These are phyloP conservation scores for Dolichomitus sp. DNA, from an alignment of 2,888 invertebrate genomes.

Conservation along the genomic window DNA sequence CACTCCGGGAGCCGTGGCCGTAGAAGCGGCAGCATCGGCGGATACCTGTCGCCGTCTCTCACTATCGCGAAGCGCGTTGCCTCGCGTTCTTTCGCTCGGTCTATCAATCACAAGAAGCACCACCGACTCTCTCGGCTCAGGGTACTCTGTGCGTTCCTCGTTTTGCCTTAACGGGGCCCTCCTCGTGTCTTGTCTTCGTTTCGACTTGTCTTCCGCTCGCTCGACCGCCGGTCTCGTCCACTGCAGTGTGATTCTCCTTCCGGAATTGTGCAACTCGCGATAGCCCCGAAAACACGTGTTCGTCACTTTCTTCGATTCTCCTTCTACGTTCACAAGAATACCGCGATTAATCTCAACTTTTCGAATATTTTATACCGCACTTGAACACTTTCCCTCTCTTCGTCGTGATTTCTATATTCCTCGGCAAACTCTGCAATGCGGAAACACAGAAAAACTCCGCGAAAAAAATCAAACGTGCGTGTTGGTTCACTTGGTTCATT, in stretches of 20 bases:
- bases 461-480: not conserved
- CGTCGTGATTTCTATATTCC: slow-evolving; percentile 2
- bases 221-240: not conserved
- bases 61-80: slow-evolving; percentile 7
- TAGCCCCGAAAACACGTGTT: slow-evolving; percentile 36
- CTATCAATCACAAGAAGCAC: slow-evolving; percentile 77
- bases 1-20: not conserved
- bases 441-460: not conserved
- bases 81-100: slow-evolving; percentile 36
- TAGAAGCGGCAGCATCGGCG: slow-evolving; percentile 3
- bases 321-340: not conserved
- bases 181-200: slow-evolving; percentile 16
- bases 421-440: not conserved
- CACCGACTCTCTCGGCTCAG: slow-evolving; percentile 20
- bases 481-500: too few relatives aligned
- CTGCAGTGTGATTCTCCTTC: slow-evolving; percentile 62
- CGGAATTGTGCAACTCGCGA: slow-evolving; percentile 64
- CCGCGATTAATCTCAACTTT: slow-evolving; percentile 6
- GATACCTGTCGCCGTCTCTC: slow-evolving; percentile 9
- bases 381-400: slow-evolving; percentile 26
- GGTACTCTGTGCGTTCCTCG: slow-evolving; percentile 70
- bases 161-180: slow-evolving; percentile 76
- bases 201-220: slow-evolving; percentile 59
- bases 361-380: slow-evolving; percentile 46
- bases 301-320: not conserved